Evolutionary conservation across 2,113 vertebrate species (phyloP).

Genomic region (Heliornis fulica): DNA sequence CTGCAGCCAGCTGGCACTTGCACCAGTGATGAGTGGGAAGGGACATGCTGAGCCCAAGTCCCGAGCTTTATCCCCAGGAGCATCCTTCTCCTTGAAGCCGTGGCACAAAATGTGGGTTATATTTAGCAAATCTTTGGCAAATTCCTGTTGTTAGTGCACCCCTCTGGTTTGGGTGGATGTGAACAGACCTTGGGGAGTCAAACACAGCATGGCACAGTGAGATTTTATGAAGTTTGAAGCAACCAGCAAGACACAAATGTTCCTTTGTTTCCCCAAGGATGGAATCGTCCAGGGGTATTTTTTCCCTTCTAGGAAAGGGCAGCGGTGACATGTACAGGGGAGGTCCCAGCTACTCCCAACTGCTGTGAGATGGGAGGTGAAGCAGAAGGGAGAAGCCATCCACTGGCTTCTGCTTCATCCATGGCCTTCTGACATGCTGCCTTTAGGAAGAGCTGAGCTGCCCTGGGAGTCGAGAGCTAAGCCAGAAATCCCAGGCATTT

Average conservation of each 20-base stretch:
- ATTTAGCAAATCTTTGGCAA: not conserved
- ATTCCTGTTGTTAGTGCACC: not conserved
- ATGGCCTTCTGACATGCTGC: not conserved
- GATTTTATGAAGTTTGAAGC: not conserved
- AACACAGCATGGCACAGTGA: not conserved
- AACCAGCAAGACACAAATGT: not conserved
- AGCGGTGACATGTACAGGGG: not conserved
- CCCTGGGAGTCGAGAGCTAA: slow-evolving; percentile 26
- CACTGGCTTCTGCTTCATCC: too few species aligned
- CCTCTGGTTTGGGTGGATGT: not conserved
- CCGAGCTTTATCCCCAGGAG: not conserved
- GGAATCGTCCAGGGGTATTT: not conserved
- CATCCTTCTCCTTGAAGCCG: not conserved
- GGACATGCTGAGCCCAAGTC: not conserved
- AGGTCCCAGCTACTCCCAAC: not conserved
- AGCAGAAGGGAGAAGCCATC: not conserved
- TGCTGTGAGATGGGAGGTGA: not conserved
- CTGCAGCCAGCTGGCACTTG: not conserved
- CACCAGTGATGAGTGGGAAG: not conserved
- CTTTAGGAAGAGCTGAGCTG: slow-evolving; percentile 10
- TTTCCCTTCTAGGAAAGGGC: not conserved
- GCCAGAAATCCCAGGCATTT: slow-evolving; percentile 53
- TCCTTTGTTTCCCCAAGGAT: not conserved
- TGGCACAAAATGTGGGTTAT: not conserved
- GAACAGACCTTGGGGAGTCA: not conserved